Evolutionary conservation across 2,113 vertebrate genomes (phyloP).

Genomic region (Tenrec ecaudatus): DNA sequence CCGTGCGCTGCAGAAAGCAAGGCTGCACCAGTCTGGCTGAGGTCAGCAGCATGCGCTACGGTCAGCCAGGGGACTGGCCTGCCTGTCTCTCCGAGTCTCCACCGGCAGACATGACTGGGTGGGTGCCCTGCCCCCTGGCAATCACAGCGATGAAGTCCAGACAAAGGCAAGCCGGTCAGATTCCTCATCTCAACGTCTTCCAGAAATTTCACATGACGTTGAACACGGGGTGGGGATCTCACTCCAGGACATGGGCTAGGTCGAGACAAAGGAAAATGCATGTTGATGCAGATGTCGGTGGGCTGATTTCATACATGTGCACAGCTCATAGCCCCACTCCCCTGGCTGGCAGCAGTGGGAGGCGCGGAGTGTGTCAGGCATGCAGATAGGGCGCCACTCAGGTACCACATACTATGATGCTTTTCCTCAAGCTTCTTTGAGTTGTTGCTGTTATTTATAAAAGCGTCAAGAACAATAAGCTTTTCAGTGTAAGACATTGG

Average conservation of each 20-base stretch:
- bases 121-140: not conserved
- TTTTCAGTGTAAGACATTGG: too few species aligned
- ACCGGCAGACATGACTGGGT: not conserved
- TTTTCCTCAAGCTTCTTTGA: not conserved
- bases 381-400: not conserved
- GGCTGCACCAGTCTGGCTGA: not conserved
- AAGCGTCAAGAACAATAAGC: slow-evolving; percentile 25
- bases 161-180: not conserved
- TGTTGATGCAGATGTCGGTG: too few species aligned
- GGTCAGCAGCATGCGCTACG: rapidly evolving
- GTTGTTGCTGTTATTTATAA: slow-evolving; percentile 30
- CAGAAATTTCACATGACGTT: not conserved
- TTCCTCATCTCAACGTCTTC: not conserved
- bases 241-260: not conserved
- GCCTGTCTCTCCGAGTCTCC: not conserved
- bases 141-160: not conserved
- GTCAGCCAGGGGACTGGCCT: not conserved
- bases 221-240: not conserved
- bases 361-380: not conserved
- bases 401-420: not conserved
- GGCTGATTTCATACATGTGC: not conserved
- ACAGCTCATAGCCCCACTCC: not conserved
- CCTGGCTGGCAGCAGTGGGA: not conserved
- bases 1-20: not conserved
- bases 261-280: slow-evolving; percentile 4